Conservation (phyloP, 2,113 vertebrate species). For the Poecile atricapillus region DNA sequence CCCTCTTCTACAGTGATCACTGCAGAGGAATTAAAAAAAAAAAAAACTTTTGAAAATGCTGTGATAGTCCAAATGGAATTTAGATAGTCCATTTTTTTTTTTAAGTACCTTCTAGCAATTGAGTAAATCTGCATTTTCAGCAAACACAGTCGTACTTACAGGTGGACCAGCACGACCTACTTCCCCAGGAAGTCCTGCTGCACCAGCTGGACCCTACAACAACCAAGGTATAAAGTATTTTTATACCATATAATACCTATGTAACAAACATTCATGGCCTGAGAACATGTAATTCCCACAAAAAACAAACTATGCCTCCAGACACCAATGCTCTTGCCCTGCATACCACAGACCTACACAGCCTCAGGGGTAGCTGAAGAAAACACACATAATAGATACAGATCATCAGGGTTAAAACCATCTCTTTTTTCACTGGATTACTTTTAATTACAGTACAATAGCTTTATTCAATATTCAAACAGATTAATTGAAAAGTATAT, state of each 20-base stretch:
- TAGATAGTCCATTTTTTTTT: background rate
- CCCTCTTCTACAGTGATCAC: background rate
- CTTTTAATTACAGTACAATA: background rate
- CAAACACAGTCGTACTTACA: slow-evolving; percentile 79
- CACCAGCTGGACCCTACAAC: slow-evolving; percentile 85
- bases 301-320: background rate
- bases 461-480: background rate
- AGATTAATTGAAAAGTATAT: background rate
- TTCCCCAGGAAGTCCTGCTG: slow-evolving; percentile 89
- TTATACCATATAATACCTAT: background rate
- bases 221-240: slow-evolving; percentile 5
- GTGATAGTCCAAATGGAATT: background rate
- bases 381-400: background rate
- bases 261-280: background rate
- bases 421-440: background rate
- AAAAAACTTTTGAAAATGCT: background rate
- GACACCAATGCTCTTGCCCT: background rate
- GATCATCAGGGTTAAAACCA: background rate
- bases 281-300: background rate
- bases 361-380: background rate
- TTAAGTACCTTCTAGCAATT: background rate
- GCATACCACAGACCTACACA: background rate
- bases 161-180: slow-evolving; percentile 82
- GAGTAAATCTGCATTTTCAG: background rate
- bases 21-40: background rate